phyloP scores from a whole-genome alignment of 2,888 invertebrate species.

The Philereme transversata region DNA sequence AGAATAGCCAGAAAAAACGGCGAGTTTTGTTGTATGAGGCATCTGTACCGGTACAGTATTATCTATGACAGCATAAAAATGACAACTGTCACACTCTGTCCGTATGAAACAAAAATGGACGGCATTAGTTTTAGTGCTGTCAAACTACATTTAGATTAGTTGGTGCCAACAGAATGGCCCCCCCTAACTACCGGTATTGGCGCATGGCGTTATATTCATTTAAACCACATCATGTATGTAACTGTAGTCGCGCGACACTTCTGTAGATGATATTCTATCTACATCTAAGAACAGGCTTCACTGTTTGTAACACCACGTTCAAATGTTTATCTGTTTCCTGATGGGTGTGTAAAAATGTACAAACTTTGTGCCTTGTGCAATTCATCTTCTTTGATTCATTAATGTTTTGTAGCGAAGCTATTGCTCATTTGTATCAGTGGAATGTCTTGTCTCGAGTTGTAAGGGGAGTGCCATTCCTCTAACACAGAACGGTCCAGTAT shows the following conservation, averaged over 20 bases:
- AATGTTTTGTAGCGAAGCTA: constrained; percentile 16
- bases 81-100: too few relatives aligned
- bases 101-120: too few relatives aligned
- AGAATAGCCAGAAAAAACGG: too few relatives aligned
- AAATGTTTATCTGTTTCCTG: not conserved
- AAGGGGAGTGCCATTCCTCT: constrained; percentile 26
- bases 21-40: too few relatives aligned
- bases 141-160: too few relatives aligned
- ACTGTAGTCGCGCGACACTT: not conserved
- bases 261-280: not conserved
- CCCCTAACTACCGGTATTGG: too few relatives aligned
- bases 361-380: constrained; percentile 40
- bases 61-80: too few relatives aligned
- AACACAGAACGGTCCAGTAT: constrained; percentile 59
- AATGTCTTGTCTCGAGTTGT: constrained; percentile 11
- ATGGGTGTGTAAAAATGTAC: constrained; percentile 33
- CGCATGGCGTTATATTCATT: too few relatives aligned
- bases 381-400: constrained; percentile 25
- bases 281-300: not conserved
- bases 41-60: too few relatives aligned
- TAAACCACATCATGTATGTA: too few relatives aligned
- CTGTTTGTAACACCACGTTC: not conserved
- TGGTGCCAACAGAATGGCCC: too few relatives aligned
- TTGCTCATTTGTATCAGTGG: constrained; percentile 4
- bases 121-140: too few relatives aligned